Evolutionary conservation across 1,140 invertebrate species (phyloP), one percentile per base, ranked within the genome.

Genomic region (Holotrichia oblita): DNA sequence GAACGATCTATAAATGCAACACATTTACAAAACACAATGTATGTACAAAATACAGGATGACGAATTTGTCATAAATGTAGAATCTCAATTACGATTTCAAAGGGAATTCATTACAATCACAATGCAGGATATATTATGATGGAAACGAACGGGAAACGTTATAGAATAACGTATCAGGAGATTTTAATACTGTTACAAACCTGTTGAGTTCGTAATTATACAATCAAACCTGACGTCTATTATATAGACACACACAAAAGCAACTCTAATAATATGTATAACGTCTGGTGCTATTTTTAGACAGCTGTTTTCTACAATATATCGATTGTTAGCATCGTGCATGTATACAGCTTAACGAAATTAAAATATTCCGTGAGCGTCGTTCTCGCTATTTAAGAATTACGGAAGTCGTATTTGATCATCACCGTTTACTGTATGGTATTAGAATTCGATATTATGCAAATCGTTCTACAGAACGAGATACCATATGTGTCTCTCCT

Each of bases 201-300:
- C 48, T 55, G 48, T 55, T 55, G 48, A 55, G 48, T 55, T 55
- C 17, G 48, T 55, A 55, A 55, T 55, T 55, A 55, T 17, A 55
- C 17, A 55, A 34, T 34, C 27, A 34, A 34, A 34, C 27, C 27
- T 34, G 27, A 34, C 27, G 27, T 34, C 27, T 34, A 34, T 34
- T 34, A 34, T 34, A 34, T 34, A 34, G 2, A 34, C 27, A 34
- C 27, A 34, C 27, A 34, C 27, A 34, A 34, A 34, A 34, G 17
- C 48, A 55, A 14, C 6, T 55, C 48, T 55, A 55, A 55, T 55
- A 55, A 55, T 55, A 55, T 55, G 48, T 55, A 55, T 55, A 55
- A 55, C 48, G 48, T 55, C 48, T 55, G 48, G 48, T 55, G 48
- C 48, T 55, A 55, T 55, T 55, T 55, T 55, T 55, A 55, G 48